Conservation (phyloP, 2,888 invertebrate genomes). For the Cantharis lateralis region DNA sequence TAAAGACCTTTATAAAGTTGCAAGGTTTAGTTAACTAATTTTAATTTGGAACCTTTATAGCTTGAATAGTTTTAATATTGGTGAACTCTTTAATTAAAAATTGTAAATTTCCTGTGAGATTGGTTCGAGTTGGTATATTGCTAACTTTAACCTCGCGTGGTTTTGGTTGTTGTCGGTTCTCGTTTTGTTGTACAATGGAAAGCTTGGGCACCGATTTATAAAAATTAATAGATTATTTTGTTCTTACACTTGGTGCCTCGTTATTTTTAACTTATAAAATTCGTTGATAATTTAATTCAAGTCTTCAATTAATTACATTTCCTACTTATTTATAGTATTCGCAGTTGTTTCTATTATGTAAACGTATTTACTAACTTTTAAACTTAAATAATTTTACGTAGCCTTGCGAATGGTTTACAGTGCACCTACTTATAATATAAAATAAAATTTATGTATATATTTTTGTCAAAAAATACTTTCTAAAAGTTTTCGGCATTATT, state of each 20-base stretch:
- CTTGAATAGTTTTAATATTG: not conserved
- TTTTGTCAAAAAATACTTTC: not conserved
- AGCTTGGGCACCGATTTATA: not conserved
- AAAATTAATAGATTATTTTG: not conserved
- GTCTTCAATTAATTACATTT: not conserved
- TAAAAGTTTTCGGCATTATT: not conserved
- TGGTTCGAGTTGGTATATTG: too few relatives aligned
- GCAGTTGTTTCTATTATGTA: not conserved
- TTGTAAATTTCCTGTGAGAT: not conserved
- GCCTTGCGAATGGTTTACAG: not conserved
- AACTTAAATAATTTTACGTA: not conserved
- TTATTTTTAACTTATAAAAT: not conserved
- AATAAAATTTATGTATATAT: not conserved
- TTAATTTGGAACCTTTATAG: not conserved
- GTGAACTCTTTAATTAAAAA: not conserved
- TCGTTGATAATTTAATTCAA: not conserved
- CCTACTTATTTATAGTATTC: not conserved
- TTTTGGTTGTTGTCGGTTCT: not conserved
- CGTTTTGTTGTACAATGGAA: not conserved
- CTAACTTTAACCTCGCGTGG: not conserved
- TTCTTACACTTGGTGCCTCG: not conserved
- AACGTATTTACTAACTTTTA: not conserved
- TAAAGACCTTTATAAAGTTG: not conserved
- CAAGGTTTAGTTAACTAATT: not conserved
- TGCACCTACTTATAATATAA: not conserved